Base-by-base conservation (phyloP, 2,888 invertebrate species). In the Eueremaeus valkanovi region DNA sequence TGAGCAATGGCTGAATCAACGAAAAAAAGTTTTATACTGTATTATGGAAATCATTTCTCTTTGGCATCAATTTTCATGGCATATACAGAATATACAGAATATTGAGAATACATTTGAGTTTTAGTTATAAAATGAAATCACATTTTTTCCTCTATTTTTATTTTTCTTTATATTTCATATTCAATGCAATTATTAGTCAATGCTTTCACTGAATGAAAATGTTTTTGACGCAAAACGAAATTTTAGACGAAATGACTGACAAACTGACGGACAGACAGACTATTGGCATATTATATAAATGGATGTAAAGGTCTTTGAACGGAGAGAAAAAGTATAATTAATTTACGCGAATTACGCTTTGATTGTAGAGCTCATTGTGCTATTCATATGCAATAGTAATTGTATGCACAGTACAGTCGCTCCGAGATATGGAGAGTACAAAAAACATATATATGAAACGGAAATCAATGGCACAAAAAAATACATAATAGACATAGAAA, bases 251-350 rank as follows among this genome's bases (percentile, higher is more conserved):
- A 45, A 16, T 45, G 45, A 45, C 16, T 45, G 45, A 45, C 45
- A 45, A 18, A 45, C 11, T 45, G 45, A 45, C 45, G 45, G n/a
- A 45, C 45, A 45, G 16, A 11, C 45, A 6, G 3, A 45, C 9
- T 13, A 45, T 13, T 16, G 6, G 13, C 3, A 55, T 21, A 55
- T 5, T 8, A 27, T 18, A 24, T 11, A 24, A n/a, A n/a, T n/a
- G n/a, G n/a, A n/a, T n/a, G n/a, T n/a, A 42, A n/a, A 70, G 70
- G 70, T 70, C 70, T 70, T 70, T 70, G 70, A 70, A 70, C 70
- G 70, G 5, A 11, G 24, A 24, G n/a, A 5, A 21, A 66, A 16
- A 33, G 13, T 42, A 18, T 70, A 70, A 70, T 70, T 70, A 70
- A 45, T 70, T 70, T 70, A 70, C 27, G 70, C 70, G 29, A 45